These are phyloP conservation scores for Mylabris phalerata DNA, from an alignment of 1,140 invertebrate genomes.

Conservation along the genomic window DNA sequence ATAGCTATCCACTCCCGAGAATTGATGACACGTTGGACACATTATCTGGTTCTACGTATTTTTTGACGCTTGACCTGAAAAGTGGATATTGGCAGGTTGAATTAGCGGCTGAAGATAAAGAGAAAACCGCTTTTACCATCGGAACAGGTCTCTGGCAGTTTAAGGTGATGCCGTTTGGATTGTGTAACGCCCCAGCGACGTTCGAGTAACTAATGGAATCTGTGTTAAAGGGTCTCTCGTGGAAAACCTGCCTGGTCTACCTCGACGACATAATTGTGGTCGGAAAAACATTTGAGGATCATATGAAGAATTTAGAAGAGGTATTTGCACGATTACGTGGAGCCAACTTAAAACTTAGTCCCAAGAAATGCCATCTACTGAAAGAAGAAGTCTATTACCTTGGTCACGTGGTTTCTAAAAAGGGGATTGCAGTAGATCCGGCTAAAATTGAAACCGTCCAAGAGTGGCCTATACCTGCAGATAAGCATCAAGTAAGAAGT, in stretches of 20 bases:
- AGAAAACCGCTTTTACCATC: no score
- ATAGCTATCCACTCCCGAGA: no score
- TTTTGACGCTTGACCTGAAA: no score
- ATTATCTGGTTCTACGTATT: no score
- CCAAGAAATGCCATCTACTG: constrained; percentile 11
- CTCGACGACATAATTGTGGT: constrained; percentile 37
- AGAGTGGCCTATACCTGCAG: constrained; percentile 22
- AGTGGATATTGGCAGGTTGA: no score
- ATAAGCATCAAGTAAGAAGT: neutral
- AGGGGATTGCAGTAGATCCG: constrained; percentile 22
- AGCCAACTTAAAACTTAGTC: no score
- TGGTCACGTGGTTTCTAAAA: constrained; percentile 21
- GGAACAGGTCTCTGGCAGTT: no score
- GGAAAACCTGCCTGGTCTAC: constrained; percentile 30
- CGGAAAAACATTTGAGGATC: constrained; percentile 15
- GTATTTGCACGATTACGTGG: constrained; percentile 11
- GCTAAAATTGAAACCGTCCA: constrained; percentile 16
- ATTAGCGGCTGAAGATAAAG: no score
- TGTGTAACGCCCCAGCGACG: no score
- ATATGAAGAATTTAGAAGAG: constrained; percentile 16
- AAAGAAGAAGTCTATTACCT: constrained; percentile 7
- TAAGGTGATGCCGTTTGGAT: no score
- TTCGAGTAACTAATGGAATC: no score
- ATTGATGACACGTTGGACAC: no score
- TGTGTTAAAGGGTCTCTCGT: neutral